These are phyloP conservation scores for Notolepis coatsorum DNA, from an alignment of 2,797 vertebrate genomes.

Conservation along the genomic window DNA sequence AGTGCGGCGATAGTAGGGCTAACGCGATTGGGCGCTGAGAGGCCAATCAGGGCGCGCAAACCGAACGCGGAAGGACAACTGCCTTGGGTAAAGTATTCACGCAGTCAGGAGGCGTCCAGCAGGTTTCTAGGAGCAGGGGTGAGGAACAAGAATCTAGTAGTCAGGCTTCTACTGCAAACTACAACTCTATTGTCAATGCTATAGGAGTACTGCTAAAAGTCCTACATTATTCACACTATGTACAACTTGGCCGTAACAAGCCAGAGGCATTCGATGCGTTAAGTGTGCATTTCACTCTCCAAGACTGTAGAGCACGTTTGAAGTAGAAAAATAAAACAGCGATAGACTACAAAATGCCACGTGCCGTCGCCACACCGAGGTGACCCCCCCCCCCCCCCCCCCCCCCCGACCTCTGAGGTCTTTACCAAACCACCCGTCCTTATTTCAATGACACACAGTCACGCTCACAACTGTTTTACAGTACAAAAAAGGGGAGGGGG, in stretches of 20 bases:
- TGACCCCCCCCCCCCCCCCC: conserved; percentile 30
- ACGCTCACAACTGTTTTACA: conserved; percentile 43
- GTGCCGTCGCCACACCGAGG: conserved; percentile 43
- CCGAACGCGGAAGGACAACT: no score
- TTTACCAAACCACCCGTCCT: conserved; percentile 40
- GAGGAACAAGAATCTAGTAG: conserved; percentile 59
- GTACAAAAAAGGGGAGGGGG: conserved; percentile 30
- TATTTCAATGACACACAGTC: conserved; percentile 32
- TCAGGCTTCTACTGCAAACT: conserved; percentile 69
- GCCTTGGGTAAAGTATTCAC: no score
- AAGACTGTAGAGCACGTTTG: conserved; percentile 44
- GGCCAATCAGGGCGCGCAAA: neutral
- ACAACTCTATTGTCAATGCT: conserved; percentile 65
- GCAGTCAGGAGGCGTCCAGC: no score
- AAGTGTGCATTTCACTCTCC: conserved; percentile 46
- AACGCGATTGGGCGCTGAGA: no score
- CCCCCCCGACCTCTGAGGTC: conserved; percentile 11
- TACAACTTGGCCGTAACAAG: conserved; percentile 58
- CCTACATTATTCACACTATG: conserved; percentile 73
- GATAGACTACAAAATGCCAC: conserved; percentile 64
- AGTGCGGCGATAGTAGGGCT: no score
- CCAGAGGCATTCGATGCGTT: conserved; percentile 46
- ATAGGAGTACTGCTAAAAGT: conserved; percentile 60
- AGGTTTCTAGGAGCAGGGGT: conserved; percentile 30
- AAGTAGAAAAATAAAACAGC: conserved; percentile 75